Evolutionary conservation across 1,140 invertebrate species (phyloP), one percentile per base, ranked within the genome.

Genomic region (Bilobella aurantiaca): DNA sequence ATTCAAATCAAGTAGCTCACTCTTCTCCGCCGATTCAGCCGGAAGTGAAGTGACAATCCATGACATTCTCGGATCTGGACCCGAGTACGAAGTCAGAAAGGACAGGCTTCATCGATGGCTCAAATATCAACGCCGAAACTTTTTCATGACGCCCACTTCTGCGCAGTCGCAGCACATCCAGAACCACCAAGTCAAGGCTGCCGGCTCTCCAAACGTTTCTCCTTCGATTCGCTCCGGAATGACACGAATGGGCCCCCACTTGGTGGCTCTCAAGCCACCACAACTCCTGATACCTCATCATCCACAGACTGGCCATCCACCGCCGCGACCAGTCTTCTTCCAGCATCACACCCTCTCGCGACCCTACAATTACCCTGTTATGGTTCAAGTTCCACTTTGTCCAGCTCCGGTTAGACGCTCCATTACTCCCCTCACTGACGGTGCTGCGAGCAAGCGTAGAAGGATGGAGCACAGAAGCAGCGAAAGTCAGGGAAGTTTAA

Each of bases 31-130:
- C 12, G 62, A 59, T 14, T 68, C 66, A 0, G 58, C 49, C 14
- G 67, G 58, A 29, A 70, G 68, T 64, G 62, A 69, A 58, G 31
- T 65, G 1, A 61, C 69, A 31, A 47, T 64, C 1, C 34, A 57
- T 18, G 63, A 72, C 23, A 64, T 69, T 46, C 31, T 66, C 3
- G 64, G 60, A 23, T 65, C 59, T 1, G 63, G 64, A 1, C 67
- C 58, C 0, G 68, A 73, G 53, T 68, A 68, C 58, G 63, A 69
- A 59, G 68, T 67, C 3, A 71, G 64, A 30, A 73, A 71, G 47
- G 64, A 71, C 58, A 61, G 70, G 16, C 66, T 73, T 14, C 31
- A 71, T 3, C 47, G 64, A 8, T 73, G 72, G 72, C 21, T 73
- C 14, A 68, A 67, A 5, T 63, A 73, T 53, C 69, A 73, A 29